These are phyloP conservation scores for Periophthalmus magnuspinnatus DNA, from an alignment of 2,797 vertebrate species.

Conservation along the genomic window DNA sequence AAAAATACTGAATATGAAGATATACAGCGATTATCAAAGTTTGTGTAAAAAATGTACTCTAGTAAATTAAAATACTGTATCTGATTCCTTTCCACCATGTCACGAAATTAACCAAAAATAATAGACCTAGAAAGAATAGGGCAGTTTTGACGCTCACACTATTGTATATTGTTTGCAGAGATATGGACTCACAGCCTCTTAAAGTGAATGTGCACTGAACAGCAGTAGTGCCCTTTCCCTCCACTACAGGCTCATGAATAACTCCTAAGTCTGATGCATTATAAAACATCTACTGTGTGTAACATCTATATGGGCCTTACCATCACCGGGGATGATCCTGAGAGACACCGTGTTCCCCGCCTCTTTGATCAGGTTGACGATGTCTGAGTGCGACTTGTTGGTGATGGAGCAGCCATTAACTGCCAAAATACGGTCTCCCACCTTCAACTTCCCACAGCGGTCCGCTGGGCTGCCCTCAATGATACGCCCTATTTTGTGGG, in stretches of 20 bases:
- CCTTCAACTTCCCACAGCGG: slow-evolving; percentile 98
- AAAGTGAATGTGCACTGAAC: slow-evolving; percentile 44
- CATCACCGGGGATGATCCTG: slow-evolving; percentile 98
- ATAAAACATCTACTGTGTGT: slow-evolving; percentile 36
- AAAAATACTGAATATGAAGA: too few relatives aligned
- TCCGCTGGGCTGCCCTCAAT: slow-evolving; percentile 99
- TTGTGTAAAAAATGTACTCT: background rate
- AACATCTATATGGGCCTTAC: slow-evolving; percentile 67
- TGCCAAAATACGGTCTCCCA: slow-evolving; percentile 96
- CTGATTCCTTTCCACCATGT: background rate
- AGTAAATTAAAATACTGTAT: background rate
- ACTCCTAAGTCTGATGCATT: slow-evolving; percentile 51
- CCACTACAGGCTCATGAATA: slow-evolving; percentile 60
- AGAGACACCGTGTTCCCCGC: slow-evolving; percentile 98
- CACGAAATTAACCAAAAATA: background rate
- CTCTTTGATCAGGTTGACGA: slow-evolving; percentile 99
- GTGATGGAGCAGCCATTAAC: slow-evolving; percentile 98
- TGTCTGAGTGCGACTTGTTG: slow-evolving; percentile 99
- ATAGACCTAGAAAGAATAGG: background rate
- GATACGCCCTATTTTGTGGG: slow-evolving; percentile 99
- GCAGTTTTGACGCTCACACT: slow-evolving; percentile 26
- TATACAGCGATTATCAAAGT: too few relatives aligned
- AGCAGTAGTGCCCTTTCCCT: slow-evolving; percentile 53
- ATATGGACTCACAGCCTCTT: slow-evolving; percentile 48
- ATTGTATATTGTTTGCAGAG: slow-evolving; percentile 1